A percentile compares a stretch with the other conserved stretches of the same genome.
phyloP scores from a whole-genome alignment of 2,113 vertebrate species.

The Aldabrachelys gigantea region DNA sequence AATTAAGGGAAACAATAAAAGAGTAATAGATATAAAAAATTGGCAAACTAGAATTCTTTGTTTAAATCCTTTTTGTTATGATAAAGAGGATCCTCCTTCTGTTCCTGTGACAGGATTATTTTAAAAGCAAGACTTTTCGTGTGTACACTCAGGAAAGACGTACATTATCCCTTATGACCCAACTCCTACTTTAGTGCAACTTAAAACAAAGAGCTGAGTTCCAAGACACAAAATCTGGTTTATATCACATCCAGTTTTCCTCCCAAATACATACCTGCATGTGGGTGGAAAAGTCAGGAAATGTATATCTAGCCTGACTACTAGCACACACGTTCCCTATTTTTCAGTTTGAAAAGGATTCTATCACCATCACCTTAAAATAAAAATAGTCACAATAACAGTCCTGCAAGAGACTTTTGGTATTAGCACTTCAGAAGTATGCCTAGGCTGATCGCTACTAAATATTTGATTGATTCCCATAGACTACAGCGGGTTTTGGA shows the following conservation, averaged over 20 bases:
- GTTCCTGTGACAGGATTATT: background rate
- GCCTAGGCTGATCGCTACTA: background rate
- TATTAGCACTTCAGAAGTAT: accelerated
- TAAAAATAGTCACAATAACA: background rate
- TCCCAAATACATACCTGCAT: background rate
- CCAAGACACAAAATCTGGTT: background rate
- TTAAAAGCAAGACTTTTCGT: background rate
- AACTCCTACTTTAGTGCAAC: background rate
- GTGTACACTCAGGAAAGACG: background rate
- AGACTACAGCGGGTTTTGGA: background rate
- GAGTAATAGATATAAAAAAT: constrained; percentile 40
- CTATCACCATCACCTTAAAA: background rate
- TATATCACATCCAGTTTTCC: background rate
- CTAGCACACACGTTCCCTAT: background rate
- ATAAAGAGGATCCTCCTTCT: constrained; percentile 27
- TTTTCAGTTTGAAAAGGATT: background rate
- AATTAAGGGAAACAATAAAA: constrained; percentile 68
- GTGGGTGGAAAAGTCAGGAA: background rate
- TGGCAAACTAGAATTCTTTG: constrained; percentile 41
- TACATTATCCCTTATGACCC: background rate
- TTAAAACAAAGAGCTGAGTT: background rate
- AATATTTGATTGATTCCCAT: background rate
- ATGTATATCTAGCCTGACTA: background rate
- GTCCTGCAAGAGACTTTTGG: background rate
- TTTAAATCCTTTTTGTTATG: constrained; percentile 61